A percentile compares a stretch with the other conserved stretches of the same genome.
Evolutionary conservation across 2,113 vertebrate genomes (phyloP).

Genomic region (Eira barbara): DNA sequence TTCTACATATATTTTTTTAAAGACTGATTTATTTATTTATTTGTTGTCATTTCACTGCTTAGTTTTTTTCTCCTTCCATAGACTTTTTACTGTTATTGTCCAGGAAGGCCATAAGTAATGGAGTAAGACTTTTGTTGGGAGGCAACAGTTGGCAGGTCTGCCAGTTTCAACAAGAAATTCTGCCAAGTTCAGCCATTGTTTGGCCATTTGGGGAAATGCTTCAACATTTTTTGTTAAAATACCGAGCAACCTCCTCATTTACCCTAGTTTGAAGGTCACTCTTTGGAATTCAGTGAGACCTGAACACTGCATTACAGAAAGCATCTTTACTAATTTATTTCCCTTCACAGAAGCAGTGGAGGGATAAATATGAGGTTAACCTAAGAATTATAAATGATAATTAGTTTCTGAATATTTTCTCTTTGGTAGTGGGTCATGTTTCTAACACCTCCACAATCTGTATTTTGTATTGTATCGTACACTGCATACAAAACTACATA

Average conservation of each 20-base stretch:
- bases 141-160: neutral
- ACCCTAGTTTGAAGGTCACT: neutral
- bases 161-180: slow-evolving; percentile 53
- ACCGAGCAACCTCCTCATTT: slow-evolving; percentile 27
- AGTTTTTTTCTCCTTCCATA: neutral
- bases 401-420: slow-evolving; percentile 23
- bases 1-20: neutral
- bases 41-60: neutral
- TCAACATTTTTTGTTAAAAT: slow-evolving; percentile 55
- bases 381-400: neutral
- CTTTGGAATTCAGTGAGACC: slow-evolving; percentile 49
- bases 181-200: slow-evolving; percentile 21
- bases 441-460: neutral
- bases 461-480: neutral
- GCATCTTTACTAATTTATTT: neutral
- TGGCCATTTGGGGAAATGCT: neutral
- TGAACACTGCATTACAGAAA: neutral
- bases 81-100: neutral
- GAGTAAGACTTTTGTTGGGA: slow-evolving; percentile 23
- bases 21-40: neutral
- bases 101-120: neutral
- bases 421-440: neutral
- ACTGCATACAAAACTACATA: neutral
- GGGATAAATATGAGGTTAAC: neutral
- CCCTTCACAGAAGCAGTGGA: neutral